Evolutionary conservation across 2,113 vertebrate genomes (phyloP).

Genomic region (Sylvilagus bachmani): DNA sequence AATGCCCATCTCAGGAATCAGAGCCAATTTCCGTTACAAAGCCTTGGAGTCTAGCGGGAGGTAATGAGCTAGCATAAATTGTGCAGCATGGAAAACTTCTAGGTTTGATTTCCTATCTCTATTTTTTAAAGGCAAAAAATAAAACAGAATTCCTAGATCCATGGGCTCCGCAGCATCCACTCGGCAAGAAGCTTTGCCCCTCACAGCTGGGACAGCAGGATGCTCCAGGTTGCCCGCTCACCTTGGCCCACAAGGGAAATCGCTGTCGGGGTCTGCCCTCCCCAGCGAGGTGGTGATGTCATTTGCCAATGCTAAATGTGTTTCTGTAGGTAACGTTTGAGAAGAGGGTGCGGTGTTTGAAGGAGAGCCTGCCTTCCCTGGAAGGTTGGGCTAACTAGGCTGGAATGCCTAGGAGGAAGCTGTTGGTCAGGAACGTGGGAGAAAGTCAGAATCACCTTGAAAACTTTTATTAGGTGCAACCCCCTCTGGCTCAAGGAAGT

Average conservation of each 20-base stretch:
- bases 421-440: neutral
- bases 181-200: constrained; percentile 48
- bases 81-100: constrained; percentile 81
- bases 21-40: constrained; percentile 88
- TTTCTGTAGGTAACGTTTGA: constrained; percentile 82
- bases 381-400: constrained; percentile 57
- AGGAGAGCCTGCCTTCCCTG: constrained; percentile 63
- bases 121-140: constrained; percentile 62
- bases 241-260: constrained; percentile 72
- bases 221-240: constrained; percentile 79
- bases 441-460: constrained; percentile 74
- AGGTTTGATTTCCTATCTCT: constrained; percentile 71
- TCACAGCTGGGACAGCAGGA: constrained; percentile 27
- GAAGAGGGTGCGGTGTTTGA: constrained; percentile 61
- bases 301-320: constrained; percentile 81
- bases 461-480: constrained; percentile 40
- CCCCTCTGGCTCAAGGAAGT: neutral
- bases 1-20: constrained; percentile 90
- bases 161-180: constrained; percentile 54
- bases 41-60: constrained; percentile 86
- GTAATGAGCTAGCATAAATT: constrained; percentile 87
- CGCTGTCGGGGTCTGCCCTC: constrained; percentile 64
- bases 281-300: constrained; percentile 75
- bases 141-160: constrained; percentile 81
- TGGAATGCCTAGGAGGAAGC: constrained; percentile 62